Percentiles rank a stretch among this genome's conserved stretches.
Evolutionary conservation across 2,113 vertebrate genomes (phyloP).

Genomic region (Apaloderma vittatum): DNA sequence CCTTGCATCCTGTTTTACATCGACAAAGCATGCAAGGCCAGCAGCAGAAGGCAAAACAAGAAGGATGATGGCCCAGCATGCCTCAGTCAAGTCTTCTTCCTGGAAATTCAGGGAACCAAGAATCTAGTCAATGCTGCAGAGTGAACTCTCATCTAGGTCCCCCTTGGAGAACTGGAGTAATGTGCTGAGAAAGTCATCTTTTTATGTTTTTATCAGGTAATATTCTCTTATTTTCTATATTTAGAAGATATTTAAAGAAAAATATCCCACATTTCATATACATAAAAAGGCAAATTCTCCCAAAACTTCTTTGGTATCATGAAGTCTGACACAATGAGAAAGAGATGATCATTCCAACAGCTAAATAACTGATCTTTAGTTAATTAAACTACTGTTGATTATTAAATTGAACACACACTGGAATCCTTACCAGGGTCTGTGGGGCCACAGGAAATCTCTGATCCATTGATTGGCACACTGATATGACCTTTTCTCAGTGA

Average conservation of each 20-base stretch:
- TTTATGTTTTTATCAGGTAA: neutral
- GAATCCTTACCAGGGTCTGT: neutral
- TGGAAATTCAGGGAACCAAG: neutral
- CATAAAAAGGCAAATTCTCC: neutral
- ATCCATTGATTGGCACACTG: neutral
- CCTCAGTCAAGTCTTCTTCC: neutral
- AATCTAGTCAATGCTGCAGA: neutral
- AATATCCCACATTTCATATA: neutral
- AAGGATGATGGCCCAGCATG: neutral
- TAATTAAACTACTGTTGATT: constrained; percentile 13
- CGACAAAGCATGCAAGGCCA: neutral
- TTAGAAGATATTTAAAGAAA: neutral
- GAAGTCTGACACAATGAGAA: neutral
- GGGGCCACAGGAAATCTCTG: neutral
- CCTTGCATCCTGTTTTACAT: neutral
- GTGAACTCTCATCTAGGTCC: neutral
- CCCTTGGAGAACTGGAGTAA: neutral
- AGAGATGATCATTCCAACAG: neutral
- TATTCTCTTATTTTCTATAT: neutral
- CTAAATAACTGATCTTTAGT: neutral
- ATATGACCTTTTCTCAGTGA: neutral
- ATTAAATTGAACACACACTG: constrained; percentile 4
- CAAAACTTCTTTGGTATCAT: neutral
- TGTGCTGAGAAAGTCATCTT: neutral
- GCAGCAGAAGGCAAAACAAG: neutral